phyloP scores from a whole-genome alignment of 2,113 vertebrate species.

The Dasyurus viverrinus region DNA sequence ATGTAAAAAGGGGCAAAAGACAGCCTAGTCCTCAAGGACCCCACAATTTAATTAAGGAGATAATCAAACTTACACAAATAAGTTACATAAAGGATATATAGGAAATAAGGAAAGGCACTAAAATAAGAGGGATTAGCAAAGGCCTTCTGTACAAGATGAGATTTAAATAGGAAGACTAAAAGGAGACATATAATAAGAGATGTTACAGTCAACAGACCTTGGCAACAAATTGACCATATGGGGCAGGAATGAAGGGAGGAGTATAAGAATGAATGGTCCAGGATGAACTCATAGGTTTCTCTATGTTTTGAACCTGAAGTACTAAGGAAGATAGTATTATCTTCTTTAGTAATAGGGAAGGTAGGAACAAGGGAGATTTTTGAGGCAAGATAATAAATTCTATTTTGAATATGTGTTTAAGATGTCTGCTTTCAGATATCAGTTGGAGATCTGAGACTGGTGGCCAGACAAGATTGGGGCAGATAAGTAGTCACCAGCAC shows the following conservation, averaged over 20 bases:
- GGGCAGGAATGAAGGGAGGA: too few relatives aligned
- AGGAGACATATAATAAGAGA: neutral
- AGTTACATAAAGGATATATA: too few relatives aligned
- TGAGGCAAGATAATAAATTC: neutral
- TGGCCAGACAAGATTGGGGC: neutral
- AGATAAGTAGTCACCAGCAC: neutral
- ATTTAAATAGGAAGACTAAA: neutral
- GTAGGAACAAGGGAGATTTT: neutral
- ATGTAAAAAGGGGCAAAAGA: too few relatives aligned
- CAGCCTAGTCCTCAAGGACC: too few relatives aligned
- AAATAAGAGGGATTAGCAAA: too few relatives aligned
- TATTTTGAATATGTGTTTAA: neutral
- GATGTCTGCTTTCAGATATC: too few relatives aligned
- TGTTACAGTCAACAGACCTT: neutral
- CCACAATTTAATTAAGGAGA: too few relatives aligned
- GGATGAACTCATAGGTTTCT: neutral
- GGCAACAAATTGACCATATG: neutral
- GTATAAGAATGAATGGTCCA: neutral
- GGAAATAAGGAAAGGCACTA: too few relatives aligned
- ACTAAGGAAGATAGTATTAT: neutral
- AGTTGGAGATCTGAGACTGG: neutral
- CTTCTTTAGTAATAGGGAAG: neutral
- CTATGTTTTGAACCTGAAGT: neutral
- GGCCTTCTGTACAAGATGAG: too few relatives aligned
- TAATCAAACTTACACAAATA: too few relatives aligned